Base-by-base conservation (phyloP, 1,140 invertebrate genomes). In the Eubasilissa regina region DNA sequence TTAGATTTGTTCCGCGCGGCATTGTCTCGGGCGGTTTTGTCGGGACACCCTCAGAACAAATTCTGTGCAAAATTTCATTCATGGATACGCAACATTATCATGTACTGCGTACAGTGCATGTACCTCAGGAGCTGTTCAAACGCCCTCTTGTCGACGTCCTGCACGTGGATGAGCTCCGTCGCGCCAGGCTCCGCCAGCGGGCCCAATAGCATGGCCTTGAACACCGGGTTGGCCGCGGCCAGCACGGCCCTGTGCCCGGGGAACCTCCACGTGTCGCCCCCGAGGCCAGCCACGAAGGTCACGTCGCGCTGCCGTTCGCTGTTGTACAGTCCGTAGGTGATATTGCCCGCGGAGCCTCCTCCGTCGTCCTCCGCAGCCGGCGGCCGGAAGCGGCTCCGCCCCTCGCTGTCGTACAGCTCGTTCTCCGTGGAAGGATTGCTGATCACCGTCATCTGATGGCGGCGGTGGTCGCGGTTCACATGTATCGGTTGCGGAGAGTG, bases 211-310 rank as follows among this genome's bases (percentile, higher is more conserved):
- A 92, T 93, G 58, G 90, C 90, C 12, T 94, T 86, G 12, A 94
- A 90, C 48, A 91, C 90, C 3, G 73, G 81, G 77, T 93, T 92
- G 6, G 92, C 91, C 81, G 91, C 93, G 60, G 90, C 90, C 19
- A 94, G 87, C 1, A 94, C 90, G 47, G 90, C 89, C 0, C 91
- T 89, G 85, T 94, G 93, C 4, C 92, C 93, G 1, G 93, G 92
- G 81, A 94, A 91, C 64, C 92, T 87, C 90, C 92, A 92, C 11
- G 88, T 89, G 70, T 92, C 90, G 11, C 87, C 87, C 66, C 91
- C 91, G 19, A 89, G 86, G 11, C 93, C 93, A 6, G 93, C 93
- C 73, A 92, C 89, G 83, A 94, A 92, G 12, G 90, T 90, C 47
- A 94, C 90, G 85, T 94, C 94, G 84, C 92, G 92, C 60, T 91